Conservation (phyloP, 1,140 invertebrate species). For the Micrasema minimum region DNA sequence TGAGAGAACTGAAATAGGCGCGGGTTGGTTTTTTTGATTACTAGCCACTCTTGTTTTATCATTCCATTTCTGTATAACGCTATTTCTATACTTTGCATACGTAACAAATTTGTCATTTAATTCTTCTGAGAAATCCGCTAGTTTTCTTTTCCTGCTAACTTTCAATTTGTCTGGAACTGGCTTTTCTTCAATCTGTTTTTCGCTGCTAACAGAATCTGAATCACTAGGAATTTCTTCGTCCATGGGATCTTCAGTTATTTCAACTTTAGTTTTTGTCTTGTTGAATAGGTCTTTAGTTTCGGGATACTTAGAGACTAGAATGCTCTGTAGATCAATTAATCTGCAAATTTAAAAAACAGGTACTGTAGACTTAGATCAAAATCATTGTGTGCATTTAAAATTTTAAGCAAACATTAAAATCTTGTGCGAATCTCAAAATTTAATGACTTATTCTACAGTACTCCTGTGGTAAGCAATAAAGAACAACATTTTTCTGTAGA, state of each 20-base stretch:
- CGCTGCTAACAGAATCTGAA: constrained; percentile 56
- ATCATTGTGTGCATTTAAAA: no score
- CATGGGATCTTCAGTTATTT: constrained; percentile 58
- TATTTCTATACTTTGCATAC: constrained; percentile 79
- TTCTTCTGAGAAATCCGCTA: constrained; percentile 72
- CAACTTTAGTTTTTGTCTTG: constrained; percentile 49
- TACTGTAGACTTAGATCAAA: no score
- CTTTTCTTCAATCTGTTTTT: constrained; percentile 59
- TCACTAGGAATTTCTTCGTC: constrained; percentile 72
- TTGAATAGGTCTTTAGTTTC: constrained; percentile 68
- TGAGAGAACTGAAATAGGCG: constrained; percentile 81
- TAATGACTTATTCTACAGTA: no score
- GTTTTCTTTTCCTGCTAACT: constrained; percentile 70
- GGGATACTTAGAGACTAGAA: constrained; percentile 72
- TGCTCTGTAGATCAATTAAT: constrained; percentile 64
- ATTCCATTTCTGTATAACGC: constrained; percentile 90
- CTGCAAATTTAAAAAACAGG: no score
- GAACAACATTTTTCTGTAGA: no score
- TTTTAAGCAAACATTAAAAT: no score
- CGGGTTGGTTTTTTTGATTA: constrained; percentile 70
- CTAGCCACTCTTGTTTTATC: constrained; percentile 83
- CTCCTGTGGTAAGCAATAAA: no score
- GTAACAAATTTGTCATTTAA: constrained; percentile 72
- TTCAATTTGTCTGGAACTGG: constrained; percentile 66
- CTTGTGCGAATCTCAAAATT: no score